Evolutionary conservation across 2,113 vertebrate genomes (phyloP).

Genomic region (Chloropsis hardwickii): DNA sequence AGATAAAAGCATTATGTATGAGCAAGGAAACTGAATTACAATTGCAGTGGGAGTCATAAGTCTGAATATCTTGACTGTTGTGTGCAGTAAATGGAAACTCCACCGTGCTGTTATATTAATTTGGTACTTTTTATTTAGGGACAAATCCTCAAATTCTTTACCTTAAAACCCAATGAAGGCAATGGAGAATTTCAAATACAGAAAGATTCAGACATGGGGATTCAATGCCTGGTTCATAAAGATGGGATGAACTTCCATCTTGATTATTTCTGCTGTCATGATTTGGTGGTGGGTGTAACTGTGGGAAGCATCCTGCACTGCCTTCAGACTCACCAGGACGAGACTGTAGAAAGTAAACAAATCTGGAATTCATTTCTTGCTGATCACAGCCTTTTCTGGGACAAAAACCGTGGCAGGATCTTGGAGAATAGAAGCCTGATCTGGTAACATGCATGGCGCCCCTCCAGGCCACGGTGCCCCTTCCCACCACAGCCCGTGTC

Average conservation of each 20-base stretch:
- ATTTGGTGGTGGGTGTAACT: not conserved
- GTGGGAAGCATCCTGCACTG: not conserved
- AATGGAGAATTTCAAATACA: not conserved
- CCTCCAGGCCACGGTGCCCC: fast-evolving
- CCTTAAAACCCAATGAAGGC: not conserved
- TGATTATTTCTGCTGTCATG: not conserved
- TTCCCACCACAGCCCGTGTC: fast-evolving
- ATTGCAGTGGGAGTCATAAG: slow-evolving; percentile 9
- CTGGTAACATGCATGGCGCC: not conserved
- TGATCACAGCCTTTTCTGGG: not conserved
- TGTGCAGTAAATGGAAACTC: slow-evolving; percentile 10
- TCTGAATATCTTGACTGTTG: slow-evolving; percentile 33
- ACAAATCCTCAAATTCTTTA: not conserved
- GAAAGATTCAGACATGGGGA: not conserved
- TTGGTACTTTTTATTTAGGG: slow-evolving; percentile 6
- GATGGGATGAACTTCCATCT: not conserved
- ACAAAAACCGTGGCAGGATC: not conserved
- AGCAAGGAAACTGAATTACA: slow-evolving; percentile 41
- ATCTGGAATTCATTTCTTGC: not conserved
- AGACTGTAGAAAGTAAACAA: not conserved
- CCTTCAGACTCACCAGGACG: not conserved
- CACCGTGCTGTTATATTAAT: not conserved
- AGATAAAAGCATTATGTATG: slow-evolving; percentile 42
- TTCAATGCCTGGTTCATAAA: not conserved
- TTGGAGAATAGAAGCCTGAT: not conserved